A percentile compares a stretch with the other conserved stretches of the same genome.
These are phyloP conservation scores for Luidia sarsii DNA, from an alignment of 53 echinoderm and acorn worm genomes.

Conservation along the genomic window DNA sequence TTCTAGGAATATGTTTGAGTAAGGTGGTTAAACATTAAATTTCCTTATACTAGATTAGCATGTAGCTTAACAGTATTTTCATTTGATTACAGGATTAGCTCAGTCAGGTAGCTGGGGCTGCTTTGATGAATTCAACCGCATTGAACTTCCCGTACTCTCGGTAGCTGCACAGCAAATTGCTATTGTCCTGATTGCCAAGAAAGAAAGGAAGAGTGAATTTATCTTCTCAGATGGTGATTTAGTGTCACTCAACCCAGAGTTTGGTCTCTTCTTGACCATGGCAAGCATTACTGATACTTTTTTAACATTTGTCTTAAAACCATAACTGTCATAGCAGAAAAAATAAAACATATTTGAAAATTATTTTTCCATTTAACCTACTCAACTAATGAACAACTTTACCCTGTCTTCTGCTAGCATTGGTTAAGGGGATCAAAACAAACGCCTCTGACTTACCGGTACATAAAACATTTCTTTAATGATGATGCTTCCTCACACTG, in stretches of 20 bases:
- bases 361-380: too few relatives aligned
- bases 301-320: not conserved
- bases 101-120: conserved; percentile 99
- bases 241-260: conserved; percentile 92
- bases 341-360: not conserved
- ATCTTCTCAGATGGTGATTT: conserved; percentile 96
- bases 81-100: conserved; percentile 75
- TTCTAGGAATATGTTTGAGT: too few relatives aligned
- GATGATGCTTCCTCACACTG: too few relatives aligned
- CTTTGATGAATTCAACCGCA: conserved; percentile 99
- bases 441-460: too few relatives aligned
- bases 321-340: not conserved
- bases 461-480: too few relatives aligned
- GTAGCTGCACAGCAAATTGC: conserved; percentile 99
- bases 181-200: conserved; percentile 94
- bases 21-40: too few relatives aligned
- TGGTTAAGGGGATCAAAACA: too few relatives aligned
- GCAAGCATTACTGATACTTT: conserved; percentile 32
- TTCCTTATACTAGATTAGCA: not conserved
- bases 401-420: too few relatives aligned
- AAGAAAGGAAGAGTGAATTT: conserved; percentile 87
- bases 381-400: too few relatives aligned
- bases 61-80: not conserved
- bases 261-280: conserved; percentile 98
- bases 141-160: conserved; percentile 93